Evolutionary conservation across 2,113 vertebrate genomes (phyloP).

Genomic region (Cygnus atratus): DNA sequence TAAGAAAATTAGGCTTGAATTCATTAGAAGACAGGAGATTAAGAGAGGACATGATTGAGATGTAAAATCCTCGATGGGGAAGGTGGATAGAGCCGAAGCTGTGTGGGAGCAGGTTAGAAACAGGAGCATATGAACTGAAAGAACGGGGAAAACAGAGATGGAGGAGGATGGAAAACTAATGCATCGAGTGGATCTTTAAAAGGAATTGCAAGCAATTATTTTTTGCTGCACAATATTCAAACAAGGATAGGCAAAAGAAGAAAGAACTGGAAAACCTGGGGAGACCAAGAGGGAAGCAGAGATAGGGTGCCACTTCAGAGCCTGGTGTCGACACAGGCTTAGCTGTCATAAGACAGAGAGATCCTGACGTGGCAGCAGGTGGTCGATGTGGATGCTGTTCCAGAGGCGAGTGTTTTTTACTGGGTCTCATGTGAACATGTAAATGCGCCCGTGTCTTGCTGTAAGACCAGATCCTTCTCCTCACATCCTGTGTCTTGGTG

Average conservation of each 20-base stretch:
- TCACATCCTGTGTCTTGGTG: background rate
- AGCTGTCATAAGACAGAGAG: background rate
- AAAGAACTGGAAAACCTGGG: background rate
- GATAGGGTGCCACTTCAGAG: background rate
- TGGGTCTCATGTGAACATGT: background rate
- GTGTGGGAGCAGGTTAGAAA: background rate
- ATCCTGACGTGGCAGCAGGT: background rate
- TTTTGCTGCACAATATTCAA: background rate
- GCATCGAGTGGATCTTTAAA: background rate
- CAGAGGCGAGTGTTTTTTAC: background rate
- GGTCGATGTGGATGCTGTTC: fast-evolving
- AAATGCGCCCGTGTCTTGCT: background rate
- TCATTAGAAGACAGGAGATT: conserved; percentile 35
- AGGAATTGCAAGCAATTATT: background rate
- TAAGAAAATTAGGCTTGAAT: conserved; percentile 42
- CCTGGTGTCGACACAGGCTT: background rate
- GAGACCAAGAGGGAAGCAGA: background rate
- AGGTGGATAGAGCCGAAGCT: background rate
- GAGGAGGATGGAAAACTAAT: background rate
- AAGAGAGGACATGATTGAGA: conserved; percentile 13
- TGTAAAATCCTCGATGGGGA: background rate
- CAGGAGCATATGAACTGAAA: background rate
- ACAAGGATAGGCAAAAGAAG: background rate
- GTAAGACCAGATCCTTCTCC: background rate
- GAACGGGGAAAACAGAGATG: background rate